A percentile compares a stretch with the other conserved stretches of the same genome.
phyloP scores from a whole-genome alignment of 2,113 vertebrate species.

The Coryphaenoides rupestris region DNA sequence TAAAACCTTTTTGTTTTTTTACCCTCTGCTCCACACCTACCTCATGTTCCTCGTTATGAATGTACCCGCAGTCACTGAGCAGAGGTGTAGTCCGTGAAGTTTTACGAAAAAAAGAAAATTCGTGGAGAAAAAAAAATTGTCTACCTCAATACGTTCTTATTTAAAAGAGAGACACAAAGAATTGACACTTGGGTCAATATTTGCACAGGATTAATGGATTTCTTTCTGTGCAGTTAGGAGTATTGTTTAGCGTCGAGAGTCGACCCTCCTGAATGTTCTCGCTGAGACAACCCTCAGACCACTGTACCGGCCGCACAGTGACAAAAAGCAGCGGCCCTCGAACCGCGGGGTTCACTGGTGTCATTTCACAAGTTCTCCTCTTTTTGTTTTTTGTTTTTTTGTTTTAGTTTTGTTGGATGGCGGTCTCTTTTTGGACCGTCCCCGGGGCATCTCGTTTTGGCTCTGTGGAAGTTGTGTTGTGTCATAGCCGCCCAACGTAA shows the following conservation, averaged over 20 bases:
- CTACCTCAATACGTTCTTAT: constrained; percentile 80
- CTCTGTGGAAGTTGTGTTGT: constrained; percentile 27
- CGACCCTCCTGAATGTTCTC: constrained; percentile 70
- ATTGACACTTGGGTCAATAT: constrained; percentile 55
- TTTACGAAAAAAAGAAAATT: constrained; percentile 76
- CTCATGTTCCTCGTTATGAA: constrained; percentile 98
- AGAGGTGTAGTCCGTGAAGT: constrained; percentile 93
- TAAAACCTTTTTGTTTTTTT: constrained; percentile 56
- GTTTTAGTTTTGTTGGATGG: constrained; percentile 7
- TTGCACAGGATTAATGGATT: constrained; percentile 71
- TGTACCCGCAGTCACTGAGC: constrained; percentile 86
- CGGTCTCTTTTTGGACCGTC: too few species aligned
- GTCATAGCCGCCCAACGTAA: constrained; percentile 23
- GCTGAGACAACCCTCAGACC: constrained; percentile 66
- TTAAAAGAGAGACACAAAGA: constrained; percentile 62
- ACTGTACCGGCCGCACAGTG: constrained; percentile 54
- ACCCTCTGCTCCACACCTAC: constrained; percentile 91
- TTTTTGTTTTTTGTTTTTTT: constrained; percentile 14
- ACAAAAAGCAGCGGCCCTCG: constrained; percentile 28
- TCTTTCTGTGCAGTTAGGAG: constrained; percentile 62
- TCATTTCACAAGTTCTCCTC: constrained; percentile 31
- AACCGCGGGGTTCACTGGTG: constrained; percentile 24
- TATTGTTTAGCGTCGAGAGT: constrained; percentile 53
- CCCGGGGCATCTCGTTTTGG: neutral
- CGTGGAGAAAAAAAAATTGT: constrained; percentile 27